These are phyloP conservation scores for Anguilla megastoma DNA, from an alignment of 2,797 vertebrate species.

Conservation along the genomic window DNA sequence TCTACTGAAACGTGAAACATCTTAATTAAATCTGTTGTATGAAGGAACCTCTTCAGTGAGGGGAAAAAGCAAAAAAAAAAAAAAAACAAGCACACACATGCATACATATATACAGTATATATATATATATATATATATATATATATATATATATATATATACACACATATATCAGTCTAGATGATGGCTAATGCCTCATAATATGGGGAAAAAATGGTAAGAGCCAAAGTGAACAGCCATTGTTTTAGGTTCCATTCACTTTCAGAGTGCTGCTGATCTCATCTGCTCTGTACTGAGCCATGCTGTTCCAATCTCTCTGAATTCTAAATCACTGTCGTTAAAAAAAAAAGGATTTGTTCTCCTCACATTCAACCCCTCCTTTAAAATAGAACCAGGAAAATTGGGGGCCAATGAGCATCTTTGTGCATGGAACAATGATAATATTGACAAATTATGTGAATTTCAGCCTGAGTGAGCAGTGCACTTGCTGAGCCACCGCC, in stretches of 20 bases:
- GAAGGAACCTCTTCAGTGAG: conserved; percentile 36
- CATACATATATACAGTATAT: too few relatives aligned
- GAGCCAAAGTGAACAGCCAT: conserved; percentile 69
- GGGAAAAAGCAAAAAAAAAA: conserved; percentile 56
- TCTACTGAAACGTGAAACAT: conserved; percentile 68
- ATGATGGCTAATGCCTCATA: conserved; percentile 64
- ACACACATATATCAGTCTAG: conserved; percentile 59
- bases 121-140: too few relatives aligned
- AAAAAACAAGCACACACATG: conserved; percentile 32
- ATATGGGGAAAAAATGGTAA: conserved; percentile 64
- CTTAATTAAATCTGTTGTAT: conserved; percentile 73
- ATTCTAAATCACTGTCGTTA: conserved; percentile 75
- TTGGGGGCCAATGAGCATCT: conserved; percentile 67
- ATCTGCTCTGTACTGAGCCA: conserved; percentile 59
- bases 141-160: too few relatives aligned
- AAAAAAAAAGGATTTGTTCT: conserved; percentile 73
- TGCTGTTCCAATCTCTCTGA: conserved; percentile 63
- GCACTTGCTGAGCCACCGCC: conserved; percentile 14
- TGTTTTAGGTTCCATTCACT: conserved; percentile 76
- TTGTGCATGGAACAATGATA: conserved; percentile 63
- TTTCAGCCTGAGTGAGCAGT: conserved; percentile 24
- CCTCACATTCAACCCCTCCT: conserved; percentile 61
- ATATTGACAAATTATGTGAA: conserved; percentile 64
- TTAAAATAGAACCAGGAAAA: conserved; percentile 48
- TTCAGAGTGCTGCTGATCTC: conserved; percentile 72